phyloP scores from a whole-genome alignment of 1,140 invertebrate genomes.

The Acromyrmex echinatior region DNA sequence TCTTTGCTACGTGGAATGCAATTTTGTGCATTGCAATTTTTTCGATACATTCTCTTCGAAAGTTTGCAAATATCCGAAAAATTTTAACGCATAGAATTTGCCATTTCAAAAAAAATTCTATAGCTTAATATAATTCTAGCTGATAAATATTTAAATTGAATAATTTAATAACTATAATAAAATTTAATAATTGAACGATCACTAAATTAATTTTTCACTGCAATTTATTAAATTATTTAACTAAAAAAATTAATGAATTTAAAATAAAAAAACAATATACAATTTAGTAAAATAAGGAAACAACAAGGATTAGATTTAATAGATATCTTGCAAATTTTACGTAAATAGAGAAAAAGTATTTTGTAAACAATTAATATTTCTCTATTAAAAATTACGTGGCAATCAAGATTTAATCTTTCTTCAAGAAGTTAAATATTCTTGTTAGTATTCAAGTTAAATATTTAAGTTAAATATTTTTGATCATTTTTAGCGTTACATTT shows the following conservation, averaged over 20 bases:
- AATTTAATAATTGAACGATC: not conserved
- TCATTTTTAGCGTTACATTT: not conserved
- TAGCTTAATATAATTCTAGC: too few relatives aligned
- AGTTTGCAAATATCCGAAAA: not conserved
- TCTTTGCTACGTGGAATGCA: not conserved
- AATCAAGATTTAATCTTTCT: not conserved
- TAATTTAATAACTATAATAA: not conserved
- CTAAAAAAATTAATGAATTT: not conserved
- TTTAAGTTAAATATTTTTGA: not conserved
- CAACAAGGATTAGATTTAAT: not conserved
- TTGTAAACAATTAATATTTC: not conserved
- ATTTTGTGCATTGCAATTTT: constrained; percentile 7
- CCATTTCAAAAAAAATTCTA: not conserved
- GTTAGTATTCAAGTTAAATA: not conserved
- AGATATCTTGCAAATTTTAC: not conserved
- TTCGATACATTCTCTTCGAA: constrained; percentile 1
- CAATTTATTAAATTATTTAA: not conserved
- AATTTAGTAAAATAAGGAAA: not conserved
- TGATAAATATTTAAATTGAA: too few relatives aligned
- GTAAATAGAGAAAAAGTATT: not conserved
- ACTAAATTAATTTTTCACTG: not conserved
- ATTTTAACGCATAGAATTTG: not conserved
- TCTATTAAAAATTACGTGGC: not conserved
- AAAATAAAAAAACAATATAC: not conserved
- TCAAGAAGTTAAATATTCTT: not conserved